Conservation (phyloP, 2,888 invertebrate genomes). For the Melieria picta region DNA sequence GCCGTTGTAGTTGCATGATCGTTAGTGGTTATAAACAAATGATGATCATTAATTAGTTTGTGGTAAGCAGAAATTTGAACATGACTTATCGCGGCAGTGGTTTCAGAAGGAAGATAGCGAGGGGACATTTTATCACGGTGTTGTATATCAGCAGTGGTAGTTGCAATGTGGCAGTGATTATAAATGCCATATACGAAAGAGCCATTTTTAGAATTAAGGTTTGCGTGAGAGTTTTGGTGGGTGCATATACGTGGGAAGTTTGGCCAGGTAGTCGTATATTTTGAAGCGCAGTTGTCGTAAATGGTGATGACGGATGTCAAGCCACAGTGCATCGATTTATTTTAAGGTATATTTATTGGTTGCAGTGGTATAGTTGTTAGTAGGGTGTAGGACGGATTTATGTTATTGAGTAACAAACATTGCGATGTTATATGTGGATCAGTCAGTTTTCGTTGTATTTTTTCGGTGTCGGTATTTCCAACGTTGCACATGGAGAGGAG, state of each 20-base stretch:
- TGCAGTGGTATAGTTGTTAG: conserved; percentile 35
- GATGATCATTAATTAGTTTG: conserved; percentile 25
- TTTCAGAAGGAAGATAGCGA: too few relatives aligned
- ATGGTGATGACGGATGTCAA: too few relatives aligned
- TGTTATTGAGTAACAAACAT: too few relatives aligned
- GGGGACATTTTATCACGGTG: too few relatives aligned
- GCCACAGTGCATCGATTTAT: conserved; percentile 14
- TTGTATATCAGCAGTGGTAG: neutral
- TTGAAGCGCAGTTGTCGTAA: too few relatives aligned
- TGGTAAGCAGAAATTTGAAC: conserved; percentile 8
- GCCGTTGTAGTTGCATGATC: conserved; percentile 10
- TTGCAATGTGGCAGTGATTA: conserved; percentile 3
- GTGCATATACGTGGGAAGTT: too few relatives aligned
- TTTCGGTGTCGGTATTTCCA: conserved; percentile 48
- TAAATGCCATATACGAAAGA: too few relatives aligned
- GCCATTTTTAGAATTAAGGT: too few relatives aligned
- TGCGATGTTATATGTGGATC: too few relatives aligned
- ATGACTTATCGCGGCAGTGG: too few relatives aligned
- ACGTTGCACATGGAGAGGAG: conserved; percentile 51
- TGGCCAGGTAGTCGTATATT: too few relatives aligned
- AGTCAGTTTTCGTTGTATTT: neutral
- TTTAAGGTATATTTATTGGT: conserved; percentile 9
- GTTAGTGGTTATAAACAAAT: conserved; percentile 22
- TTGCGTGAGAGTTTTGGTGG: too few relatives aligned
- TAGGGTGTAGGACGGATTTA: neutral